Evolutionary conservation across 2,888 invertebrate species (phyloP).

Genomic region (Spatulosminthurus flaviceps): DNA sequence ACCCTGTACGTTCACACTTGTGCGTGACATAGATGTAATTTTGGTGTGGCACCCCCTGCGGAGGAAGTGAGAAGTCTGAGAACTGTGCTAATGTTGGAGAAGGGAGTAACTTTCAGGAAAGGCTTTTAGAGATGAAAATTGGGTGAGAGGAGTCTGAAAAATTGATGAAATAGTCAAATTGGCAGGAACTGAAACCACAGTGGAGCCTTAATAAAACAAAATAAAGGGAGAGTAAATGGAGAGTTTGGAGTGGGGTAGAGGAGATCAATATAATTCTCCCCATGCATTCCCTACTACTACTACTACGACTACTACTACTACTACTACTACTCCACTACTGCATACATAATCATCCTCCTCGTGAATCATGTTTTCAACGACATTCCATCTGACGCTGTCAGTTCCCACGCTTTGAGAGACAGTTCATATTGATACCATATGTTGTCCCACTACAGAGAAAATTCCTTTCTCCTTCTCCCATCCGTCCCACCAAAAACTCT

Average conservation of each 20-base stretch:
- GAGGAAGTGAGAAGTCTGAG: too few species aligned
- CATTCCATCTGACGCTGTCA: not conserved
- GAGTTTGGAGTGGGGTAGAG: not conserved
- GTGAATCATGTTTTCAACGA: not conserved
- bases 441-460: too few species aligned
- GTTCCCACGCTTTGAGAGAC: not conserved
- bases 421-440: too few species aligned
- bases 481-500: too few species aligned
- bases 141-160: not conserved
- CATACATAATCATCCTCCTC: not conserved
- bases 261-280: not conserved
- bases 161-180: constrained; percentile 18
- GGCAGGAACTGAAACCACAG: not conserved
- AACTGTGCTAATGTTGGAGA: too few species aligned
- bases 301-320: too few species aligned
- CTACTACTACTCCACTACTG: too few species aligned
- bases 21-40: too few species aligned
- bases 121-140: not conserved
- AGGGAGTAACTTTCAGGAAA: not conserved
- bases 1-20: too few species aligned
- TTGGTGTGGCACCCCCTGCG: too few species aligned
- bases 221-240: constrained; percentile 7
- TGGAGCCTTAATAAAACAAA: not conserved
- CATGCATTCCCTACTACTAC: not conserved
- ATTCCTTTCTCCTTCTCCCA: too few species aligned